Evolutionary conservation across 2,888 invertebrate genomes (phyloP).

Genomic region (Stratiomys singularior): DNA sequence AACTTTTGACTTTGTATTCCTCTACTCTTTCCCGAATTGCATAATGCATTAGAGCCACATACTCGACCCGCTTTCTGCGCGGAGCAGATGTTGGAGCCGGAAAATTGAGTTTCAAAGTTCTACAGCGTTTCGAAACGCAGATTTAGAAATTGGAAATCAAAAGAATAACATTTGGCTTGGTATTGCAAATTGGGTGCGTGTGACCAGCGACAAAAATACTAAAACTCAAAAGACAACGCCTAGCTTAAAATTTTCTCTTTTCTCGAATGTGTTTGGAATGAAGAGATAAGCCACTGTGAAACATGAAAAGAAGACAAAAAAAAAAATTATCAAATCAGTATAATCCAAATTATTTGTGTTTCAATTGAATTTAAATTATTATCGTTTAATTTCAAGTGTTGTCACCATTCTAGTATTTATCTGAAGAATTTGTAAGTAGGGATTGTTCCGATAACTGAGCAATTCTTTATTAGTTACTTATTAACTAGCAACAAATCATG

Average conservation of each 20-base stretch:
- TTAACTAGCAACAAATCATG: conserved; percentile 17
- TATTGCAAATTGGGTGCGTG: conserved; percentile 20
- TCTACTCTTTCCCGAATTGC: too few relatives aligned
- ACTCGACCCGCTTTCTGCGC: neutral
- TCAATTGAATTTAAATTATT: conserved; percentile 52
- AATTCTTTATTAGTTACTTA: conserved; percentile 21
- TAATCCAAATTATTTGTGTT: conserved; percentile 48
- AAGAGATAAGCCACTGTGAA: conserved; percentile 61
- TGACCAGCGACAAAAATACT: conserved; percentile 29
- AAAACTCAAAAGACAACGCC: conserved; percentile 12
- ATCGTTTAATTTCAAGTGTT: conserved; percentile 26
- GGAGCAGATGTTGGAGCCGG: neutral
- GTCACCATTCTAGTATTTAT: conserved; percentile 17
- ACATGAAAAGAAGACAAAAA: too few relatives aligned
- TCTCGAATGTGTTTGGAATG: conserved; percentile 72
- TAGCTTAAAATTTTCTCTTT: too few relatives aligned
- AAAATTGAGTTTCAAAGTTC: too few relatives aligned
- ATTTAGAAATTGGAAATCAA: neutral
- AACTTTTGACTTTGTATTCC: too few relatives aligned
- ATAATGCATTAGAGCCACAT: neutral
- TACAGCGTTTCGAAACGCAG: too few relatives aligned
- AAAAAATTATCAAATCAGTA: too few relatives aligned
- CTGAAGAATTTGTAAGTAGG: conserved; percentile 17
- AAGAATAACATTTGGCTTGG: too few relatives aligned
- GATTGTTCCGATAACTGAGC: neutral